Base-by-base conservation (phyloP, 2,113 vertebrate species). In the Formicarius rufipectus region DNA sequence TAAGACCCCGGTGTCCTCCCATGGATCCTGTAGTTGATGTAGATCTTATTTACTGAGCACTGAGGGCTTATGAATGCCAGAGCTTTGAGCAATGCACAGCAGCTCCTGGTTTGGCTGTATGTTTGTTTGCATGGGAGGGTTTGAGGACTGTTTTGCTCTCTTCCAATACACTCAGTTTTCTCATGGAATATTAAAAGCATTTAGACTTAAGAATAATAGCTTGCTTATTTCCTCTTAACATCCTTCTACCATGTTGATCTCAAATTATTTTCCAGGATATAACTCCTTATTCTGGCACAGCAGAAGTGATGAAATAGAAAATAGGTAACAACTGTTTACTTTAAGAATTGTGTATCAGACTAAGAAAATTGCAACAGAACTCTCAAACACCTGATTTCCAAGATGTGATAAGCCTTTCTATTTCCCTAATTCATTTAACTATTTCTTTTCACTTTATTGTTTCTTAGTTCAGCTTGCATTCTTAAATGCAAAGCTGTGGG, bases 21-120 rank as follows among this genome's bases (percentile, higher is more conserved):
- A 0, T 50, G 39, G 56, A 13, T 75, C 0, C 14, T 73, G 19
- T 5, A 19, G 31, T 27, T 55, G 17, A 31, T 66, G 16, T 5
- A 71, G 18, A 21, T 40, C 23, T 47, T 66, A 39, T 52, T 14
- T 35, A 2, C 9, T 72, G 74, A 59, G 27, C 56, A 42, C 23
- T 21, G 8, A 6, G 12, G 35, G 5, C 12, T 69, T 12, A 17
- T 2, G 14, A 68, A 12, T 49, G 52, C 40, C 50, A 39, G 16
- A 22, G 27, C 37, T 53, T 88, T 80, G 56, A 45, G 33, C 14
- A 55, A 14, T 7, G 20, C 3, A 79, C 3, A 82, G 33, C 58
- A 91, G 50, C 56, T 50, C 64, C 24, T 44, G 16, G 2, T 75
- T 30, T 35, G 24, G 20, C 47, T 45, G 24, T 10, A 6, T 42